Evolutionary conservation across 2,113 vertebrate species (phyloP).

Genomic region (Neodon shergylaensis): DNA sequence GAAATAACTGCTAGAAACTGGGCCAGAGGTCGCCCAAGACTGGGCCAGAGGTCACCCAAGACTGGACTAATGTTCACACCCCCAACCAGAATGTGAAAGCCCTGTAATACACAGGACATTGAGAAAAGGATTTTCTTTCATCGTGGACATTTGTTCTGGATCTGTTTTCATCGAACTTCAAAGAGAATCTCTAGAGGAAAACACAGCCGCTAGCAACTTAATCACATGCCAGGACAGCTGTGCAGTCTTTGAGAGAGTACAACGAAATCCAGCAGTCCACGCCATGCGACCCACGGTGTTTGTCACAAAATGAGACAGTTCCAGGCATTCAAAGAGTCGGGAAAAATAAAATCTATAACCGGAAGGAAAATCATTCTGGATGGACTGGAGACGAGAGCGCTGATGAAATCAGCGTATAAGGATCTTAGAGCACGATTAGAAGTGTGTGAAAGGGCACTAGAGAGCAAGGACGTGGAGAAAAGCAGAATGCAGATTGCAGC

Average conservation of each 20-base stretch:
- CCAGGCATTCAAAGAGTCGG: not conserved
- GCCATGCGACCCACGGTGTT: not conserved
- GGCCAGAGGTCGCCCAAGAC: not conserved
- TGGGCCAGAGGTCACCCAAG: not conserved
- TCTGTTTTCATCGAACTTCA: not conserved
- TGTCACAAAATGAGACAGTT: not conserved
- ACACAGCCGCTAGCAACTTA: not conserved
- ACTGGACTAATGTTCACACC: not conserved
- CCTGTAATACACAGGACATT: not conserved
- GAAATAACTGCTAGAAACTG: not conserved
- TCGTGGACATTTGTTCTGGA: not conserved
- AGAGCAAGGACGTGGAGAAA: not conserved
- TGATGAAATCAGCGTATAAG: not conserved
- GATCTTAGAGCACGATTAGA: not conserved
- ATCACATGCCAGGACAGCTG: not conserved
- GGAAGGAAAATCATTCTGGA: constrained; percentile 10
- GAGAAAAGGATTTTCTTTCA: not conserved
- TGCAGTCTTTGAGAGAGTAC: not conserved
- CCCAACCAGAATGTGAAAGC: not conserved
- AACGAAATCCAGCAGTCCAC: not conserved
- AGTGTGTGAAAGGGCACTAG: not conserved
- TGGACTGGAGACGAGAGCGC: not conserved
- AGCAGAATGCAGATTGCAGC: not conserved
- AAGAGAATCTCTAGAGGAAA: not conserved
- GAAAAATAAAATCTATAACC: not conserved